These are phyloP conservation scores for human DNA, from an alignment of 2,113 vertebrate species.

Conservation along the genomic window DNA sequence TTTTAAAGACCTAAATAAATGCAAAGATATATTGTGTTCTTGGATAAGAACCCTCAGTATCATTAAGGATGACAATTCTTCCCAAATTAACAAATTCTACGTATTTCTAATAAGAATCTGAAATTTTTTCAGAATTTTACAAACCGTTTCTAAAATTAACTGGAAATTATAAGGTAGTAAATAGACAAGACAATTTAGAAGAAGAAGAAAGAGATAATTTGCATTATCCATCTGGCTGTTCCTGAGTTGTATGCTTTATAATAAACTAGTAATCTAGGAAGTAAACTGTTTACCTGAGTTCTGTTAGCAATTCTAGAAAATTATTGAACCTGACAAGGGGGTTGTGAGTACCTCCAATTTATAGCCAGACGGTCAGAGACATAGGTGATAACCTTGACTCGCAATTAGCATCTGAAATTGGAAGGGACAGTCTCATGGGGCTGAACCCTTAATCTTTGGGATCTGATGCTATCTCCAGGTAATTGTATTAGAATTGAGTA, in stretches of 20 bases:
- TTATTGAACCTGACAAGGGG: neutral
- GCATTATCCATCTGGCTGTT: neutral
- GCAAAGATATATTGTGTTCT: neutral
- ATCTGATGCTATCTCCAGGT: neutral
- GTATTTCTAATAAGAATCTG: conserved; percentile 13
- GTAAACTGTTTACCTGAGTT: neutral
- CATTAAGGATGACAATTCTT: neutral
- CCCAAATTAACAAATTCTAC: conserved; percentile 9
- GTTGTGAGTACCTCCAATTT: neutral
- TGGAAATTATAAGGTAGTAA: neutral
- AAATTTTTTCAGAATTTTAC: neutral
- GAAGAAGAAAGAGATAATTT: neutral
- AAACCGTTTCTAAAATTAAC: conserved; percentile 7
- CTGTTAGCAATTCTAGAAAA: neutral
- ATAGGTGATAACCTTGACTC: neutral
- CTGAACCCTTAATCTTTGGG: neutral
- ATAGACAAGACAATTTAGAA: neutral
- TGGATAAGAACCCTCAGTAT: neutral
- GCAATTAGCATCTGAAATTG: neutral
- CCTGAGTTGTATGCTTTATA: neutral
- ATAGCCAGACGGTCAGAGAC: neutral
- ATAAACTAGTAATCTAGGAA: neutral
- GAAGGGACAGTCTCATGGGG: no score
- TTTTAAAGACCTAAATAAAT: neutral
- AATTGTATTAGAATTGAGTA: neutral